Evolutionary conservation across 2,113 vertebrate genomes (phyloP), one percentile per base, ranked within the genome.

Genomic region (Cyanistes caeruleus): DNA sequence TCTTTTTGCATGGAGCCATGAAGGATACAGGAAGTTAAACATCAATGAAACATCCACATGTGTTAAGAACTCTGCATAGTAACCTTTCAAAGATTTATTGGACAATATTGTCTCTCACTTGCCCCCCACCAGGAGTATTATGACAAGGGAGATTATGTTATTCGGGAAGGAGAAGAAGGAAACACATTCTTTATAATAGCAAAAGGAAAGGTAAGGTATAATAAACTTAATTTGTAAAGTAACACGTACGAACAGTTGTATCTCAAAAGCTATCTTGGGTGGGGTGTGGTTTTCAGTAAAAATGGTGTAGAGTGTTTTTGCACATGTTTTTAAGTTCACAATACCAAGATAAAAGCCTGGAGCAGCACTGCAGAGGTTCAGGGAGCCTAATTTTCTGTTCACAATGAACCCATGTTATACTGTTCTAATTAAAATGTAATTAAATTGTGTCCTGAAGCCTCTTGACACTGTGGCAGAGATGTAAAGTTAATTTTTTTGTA

Each of bases 111-210:
- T 73, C 18, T 89, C 21, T 49, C 48, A 87, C 18, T 89, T 89
- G 43, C 73, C 62, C 18, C 10, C 48, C 55, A 58, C 89, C 60
- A 99, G 99, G 99, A 99, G 89, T 98, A 98, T 95, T 99, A 99
- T 96, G 98, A 99, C 95, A 99, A 98, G 95, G 99, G 99, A n/a
- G 99, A 99, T 93, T 99, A 98, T 44, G 98, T 99, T 78, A 99
- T 99, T 76, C 98, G 99, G 78, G 98, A 99, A 93, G 99, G 99
- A 27, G 99, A 99, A 88, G 99, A 99, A 95, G 99, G 99, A 75
- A 99, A 98, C 83, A 99, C 99, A 6, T 99, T 99, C 96, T 99
- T 99, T 93, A 99, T 99, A 73, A 99, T 99, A 96, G 98, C 99
- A 69, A 99, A 99, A 98, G 99, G 99, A 97, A 98, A 98, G 98